Conservation (phyloP, 1,140 invertebrate species). For the Bombus waltoni region DNA sequence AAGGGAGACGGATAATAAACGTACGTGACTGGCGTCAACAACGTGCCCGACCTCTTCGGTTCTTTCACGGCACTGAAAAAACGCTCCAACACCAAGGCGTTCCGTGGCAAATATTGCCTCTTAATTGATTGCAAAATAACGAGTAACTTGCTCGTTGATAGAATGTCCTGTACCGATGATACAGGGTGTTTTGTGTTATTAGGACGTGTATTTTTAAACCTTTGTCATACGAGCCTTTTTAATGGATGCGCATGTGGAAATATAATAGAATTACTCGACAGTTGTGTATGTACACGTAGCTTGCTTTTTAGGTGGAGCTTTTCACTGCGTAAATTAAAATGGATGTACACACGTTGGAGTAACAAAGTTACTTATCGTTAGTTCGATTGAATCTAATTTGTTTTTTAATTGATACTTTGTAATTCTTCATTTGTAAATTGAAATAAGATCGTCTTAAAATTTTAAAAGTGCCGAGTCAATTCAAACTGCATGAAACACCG, state of each 20-base stretch:
- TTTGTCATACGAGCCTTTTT: neutral
- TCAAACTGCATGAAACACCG: neutral
- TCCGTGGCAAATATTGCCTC: neutral
- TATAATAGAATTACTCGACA: neutral
- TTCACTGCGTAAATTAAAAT: no score
- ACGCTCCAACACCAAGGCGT: neutral
- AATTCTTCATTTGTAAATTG: neutral
- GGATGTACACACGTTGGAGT: neutral
- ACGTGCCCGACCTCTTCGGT: neutral
- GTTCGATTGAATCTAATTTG: neutral
- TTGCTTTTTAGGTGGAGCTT: no score
- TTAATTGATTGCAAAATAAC: neutral
- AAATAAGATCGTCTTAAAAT: neutral
- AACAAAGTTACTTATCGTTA: neutral
- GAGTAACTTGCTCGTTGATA: neutral
- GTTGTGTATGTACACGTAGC: no score
- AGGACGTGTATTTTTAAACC: neutral
- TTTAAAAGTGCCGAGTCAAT: neutral
- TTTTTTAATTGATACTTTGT: neutral
- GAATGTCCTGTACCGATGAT: neutral
- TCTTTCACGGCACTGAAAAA: neutral
- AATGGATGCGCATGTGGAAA: neutral
- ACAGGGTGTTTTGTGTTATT: neutral
- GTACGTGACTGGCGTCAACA: slow-evolving; percentile 26
- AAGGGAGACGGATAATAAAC: slow-evolving; percentile 22